Evolutionary conservation across 2,113 vertebrate genomes (phyloP).

Genomic region (Corythornis vintsioides): DNA sequence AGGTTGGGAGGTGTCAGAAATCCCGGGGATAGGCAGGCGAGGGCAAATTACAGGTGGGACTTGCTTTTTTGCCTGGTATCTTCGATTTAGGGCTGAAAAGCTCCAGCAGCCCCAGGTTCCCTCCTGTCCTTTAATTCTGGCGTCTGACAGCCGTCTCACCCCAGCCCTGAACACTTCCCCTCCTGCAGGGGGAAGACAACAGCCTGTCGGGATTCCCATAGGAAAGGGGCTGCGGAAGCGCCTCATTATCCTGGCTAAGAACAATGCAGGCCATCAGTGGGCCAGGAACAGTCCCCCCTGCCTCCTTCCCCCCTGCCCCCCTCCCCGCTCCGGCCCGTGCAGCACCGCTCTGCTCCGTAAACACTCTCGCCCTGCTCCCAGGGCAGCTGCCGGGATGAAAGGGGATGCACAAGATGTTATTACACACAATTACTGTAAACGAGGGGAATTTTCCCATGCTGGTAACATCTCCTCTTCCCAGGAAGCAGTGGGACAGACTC

Average conservation of each 20-base stretch:
- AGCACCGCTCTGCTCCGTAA: background rate
- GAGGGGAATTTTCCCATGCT: background rate
- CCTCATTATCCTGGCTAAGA: slow-evolving; percentile 12
- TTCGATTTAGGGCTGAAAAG: background rate
- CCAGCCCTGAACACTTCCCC: background rate
- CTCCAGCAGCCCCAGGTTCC: background rate
- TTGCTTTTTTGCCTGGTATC: background rate
- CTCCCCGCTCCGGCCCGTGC: background rate
- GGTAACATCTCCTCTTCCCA: background rate
- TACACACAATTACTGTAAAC: background rate
- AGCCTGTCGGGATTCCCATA: background rate
- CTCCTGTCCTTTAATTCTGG: background rate
- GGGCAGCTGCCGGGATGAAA: background rate
- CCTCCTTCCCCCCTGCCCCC: too few relatives aligned
- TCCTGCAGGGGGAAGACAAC: background rate
- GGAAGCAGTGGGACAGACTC: background rate
- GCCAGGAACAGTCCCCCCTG: too few relatives aligned
- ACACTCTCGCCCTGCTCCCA: slow-evolving; percentile 14
- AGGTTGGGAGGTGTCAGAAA: background rate
- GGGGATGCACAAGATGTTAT: background rate
- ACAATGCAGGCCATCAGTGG: slow-evolving; percentile 11
- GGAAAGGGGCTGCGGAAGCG: slow-evolving; percentile 27
- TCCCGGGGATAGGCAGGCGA: too few relatives aligned
- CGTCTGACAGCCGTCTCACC: rapidly evolving
- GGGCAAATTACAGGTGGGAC: background rate